These are phyloP conservation scores for Ptychobarbus kaznakovi DNA, from an alignment of 2,797 vertebrate genomes.

Conservation along the genomic window DNA sequence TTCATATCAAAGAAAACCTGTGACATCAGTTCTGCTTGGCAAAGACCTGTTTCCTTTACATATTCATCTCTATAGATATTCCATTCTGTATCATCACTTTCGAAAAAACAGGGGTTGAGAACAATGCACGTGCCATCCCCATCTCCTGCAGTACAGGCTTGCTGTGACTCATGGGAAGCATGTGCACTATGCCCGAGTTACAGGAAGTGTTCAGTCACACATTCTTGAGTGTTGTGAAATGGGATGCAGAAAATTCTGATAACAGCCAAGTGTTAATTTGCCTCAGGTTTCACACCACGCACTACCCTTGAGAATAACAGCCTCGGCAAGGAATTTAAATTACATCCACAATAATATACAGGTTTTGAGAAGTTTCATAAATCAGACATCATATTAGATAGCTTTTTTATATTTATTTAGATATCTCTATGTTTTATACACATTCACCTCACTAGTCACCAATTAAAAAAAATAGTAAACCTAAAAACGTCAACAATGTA, in stretches of 20 bases:
- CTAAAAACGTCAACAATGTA: neutral
- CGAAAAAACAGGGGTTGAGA: neutral
- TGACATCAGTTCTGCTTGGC: neutral
- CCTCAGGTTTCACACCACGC: slow-evolving; percentile 4
- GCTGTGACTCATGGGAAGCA: slow-evolving; percentile 35
- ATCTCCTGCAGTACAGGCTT: neutral
- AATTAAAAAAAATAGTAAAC: neutral
- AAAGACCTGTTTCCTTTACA: neutral
- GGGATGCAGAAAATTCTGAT: slow-evolving; percentile 18
- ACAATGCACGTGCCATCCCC: neutral
- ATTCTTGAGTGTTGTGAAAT: slow-evolving; percentile 50
- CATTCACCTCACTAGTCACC: neutral
- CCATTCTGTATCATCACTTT: neutral
- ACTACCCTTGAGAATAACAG: slow-evolving; percentile 9
- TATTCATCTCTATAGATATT: neutral
- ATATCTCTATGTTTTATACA: neutral
- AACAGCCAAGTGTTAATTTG: slow-evolving; percentile 25
- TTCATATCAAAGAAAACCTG: neutral
- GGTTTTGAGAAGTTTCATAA: neutral
- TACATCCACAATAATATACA: neutral
- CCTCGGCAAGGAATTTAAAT: neutral
- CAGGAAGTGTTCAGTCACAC: slow-evolving; percentile 51
- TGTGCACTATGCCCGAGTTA: slow-evolving; percentile 40
- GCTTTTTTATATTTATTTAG: no score
- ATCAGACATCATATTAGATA: neutral